phyloP scores from a whole-genome alignment of 23 tunicate genomes.

The Trididemnum clinides region DNA sequence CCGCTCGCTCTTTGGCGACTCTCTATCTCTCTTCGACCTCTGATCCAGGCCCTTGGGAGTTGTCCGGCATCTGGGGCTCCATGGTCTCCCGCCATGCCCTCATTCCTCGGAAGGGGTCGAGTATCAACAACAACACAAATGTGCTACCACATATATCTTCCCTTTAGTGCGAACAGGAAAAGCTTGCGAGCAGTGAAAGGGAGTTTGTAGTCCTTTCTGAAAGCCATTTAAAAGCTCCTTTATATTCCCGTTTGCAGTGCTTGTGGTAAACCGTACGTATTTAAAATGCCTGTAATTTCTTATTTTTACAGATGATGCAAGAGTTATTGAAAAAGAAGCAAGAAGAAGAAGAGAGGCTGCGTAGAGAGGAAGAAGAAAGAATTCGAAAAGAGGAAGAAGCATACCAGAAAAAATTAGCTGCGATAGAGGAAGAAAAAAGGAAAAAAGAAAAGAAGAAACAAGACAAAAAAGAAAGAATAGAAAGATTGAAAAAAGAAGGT shows the following conservation, averaged over 20 bases:
- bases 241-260: neutral
- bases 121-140: no score
- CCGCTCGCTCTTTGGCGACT: no score
- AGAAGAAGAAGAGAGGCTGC: constrained; percentile 80
- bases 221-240: neutral
- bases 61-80: no score
- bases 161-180: no score
- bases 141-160: no score
- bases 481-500: constrained; percentile 65
- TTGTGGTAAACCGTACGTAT: neutral
- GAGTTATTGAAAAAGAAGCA: constrained; percentile 62
- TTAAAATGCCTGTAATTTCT: no score
- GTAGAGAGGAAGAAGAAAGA: constrained; percentile 67
- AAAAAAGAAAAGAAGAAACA: constrained; percentile 80
- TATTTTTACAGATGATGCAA: constrained; percentile 60
- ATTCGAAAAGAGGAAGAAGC: constrained; percentile 83
- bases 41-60: no score
- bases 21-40: no score
- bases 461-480: constrained; percentile 85
- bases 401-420: constrained; percentile 34
- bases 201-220: no score
- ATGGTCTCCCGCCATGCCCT: no score
- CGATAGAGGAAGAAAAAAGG: constrained; percentile 57
- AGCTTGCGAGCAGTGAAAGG: no score
- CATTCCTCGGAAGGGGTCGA: no score